Conservation (phyloP, 2,797 vertebrate genomes). For the Spheniscus humboldti region DNA sequence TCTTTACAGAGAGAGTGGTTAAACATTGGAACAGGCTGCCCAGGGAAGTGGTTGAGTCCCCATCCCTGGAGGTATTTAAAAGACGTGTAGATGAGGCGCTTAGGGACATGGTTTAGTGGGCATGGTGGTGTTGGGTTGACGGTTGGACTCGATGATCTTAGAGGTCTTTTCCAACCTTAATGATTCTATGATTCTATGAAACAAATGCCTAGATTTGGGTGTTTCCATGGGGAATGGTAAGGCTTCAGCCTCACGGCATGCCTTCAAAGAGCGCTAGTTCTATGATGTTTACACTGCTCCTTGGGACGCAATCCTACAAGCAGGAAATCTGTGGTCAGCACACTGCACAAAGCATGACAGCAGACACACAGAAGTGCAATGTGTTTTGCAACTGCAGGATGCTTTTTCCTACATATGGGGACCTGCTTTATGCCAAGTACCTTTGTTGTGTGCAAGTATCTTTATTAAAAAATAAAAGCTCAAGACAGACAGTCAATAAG, state of each 20-base stretch:
- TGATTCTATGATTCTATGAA: not conserved
- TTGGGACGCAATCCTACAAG: not conserved
- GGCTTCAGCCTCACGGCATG: not conserved
- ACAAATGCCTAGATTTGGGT: not conserved
- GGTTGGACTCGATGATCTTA: no score
- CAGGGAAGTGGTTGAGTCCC: no score
- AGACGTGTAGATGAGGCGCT: no score
- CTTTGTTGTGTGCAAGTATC: not conserved
- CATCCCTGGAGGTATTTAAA: no score
- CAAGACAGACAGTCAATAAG: not conserved
- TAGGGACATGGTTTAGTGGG: no score
- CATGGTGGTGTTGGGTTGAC: no score
- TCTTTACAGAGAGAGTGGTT: no score
- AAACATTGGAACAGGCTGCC: no score
- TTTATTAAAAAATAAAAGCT: not conserved
- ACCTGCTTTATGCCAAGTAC: not conserved
- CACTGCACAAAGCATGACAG: not conserved
- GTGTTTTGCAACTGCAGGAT: not conserved
- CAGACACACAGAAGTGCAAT: not conserved
- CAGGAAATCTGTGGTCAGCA: not conserved
- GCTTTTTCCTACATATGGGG: not conserved
- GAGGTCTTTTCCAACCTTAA: no score
- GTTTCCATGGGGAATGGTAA: not conserved
- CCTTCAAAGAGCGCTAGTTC: not conserved
- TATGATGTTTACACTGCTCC: rapidly evolving